These are phyloP conservation scores for Phataginus tricuspis DNA, from an alignment of 2,797 vertebrate species.

Conservation along the genomic window DNA sequence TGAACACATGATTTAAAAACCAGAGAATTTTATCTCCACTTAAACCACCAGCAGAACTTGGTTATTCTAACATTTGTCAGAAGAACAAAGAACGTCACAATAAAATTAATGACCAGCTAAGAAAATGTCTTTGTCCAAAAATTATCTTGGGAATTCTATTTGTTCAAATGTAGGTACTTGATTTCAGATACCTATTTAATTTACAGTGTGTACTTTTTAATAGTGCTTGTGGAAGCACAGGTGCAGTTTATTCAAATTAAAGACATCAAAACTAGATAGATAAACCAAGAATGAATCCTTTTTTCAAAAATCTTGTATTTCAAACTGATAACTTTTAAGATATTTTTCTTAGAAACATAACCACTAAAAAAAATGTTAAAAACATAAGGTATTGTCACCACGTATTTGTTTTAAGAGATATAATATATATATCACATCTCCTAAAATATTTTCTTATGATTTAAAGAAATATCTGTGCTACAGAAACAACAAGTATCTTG, in stretches of 20 bases:
- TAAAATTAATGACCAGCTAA: slow-evolving; percentile 51
- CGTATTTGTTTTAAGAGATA: slow-evolving; percentile 42
- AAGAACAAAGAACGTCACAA: slow-evolving; percentile 25
- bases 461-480: slow-evolving; percentile 45
- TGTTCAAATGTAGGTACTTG: slow-evolving; percentile 33
- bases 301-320: slow-evolving; percentile 50
- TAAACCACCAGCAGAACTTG: slow-evolving; percentile 48
- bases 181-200: slow-evolving; percentile 35
- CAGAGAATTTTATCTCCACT: slow-evolving; percentile 59
- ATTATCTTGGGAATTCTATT: not conserved
- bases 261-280: slow-evolving; percentile 28
- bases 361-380: not conserved
- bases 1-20: slow-evolving; percentile 60
- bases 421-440: slow-evolving; percentile 20
- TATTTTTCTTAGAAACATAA: slow-evolving; percentile 43
- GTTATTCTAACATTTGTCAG: slow-evolving; percentile 51
- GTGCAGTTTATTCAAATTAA: slow-evolving; percentile 57
- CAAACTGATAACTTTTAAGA: slow-evolving; percentile 34
- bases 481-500: slow-evolving; percentile 49
- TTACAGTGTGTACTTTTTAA: slow-evolving; percentile 36
- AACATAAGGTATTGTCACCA: not conserved
- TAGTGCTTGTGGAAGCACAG: slow-evolving; percentile 26
- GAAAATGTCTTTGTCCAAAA: slow-evolving; percentile 45
- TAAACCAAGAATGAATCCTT: slow-evolving; percentile 53
- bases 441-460: slow-evolving; percentile 55